Percentiles rank a stretch among this genome's conserved stretches.
phyloP scores from a whole-genome alignment of 1,140 invertebrate genomes.

The Tetramorium simillimum region DNA sequence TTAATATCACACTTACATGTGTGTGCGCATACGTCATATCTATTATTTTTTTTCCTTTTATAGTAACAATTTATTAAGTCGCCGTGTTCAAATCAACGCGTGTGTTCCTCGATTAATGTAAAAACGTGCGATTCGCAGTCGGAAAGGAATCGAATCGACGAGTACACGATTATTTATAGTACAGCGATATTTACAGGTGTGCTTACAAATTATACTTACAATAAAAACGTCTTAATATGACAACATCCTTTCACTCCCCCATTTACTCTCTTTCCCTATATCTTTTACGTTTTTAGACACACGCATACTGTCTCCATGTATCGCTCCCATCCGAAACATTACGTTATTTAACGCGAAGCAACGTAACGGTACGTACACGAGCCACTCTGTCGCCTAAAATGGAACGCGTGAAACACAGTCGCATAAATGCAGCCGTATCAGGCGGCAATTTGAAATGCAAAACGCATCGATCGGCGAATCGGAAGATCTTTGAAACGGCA shows the following conservation, averaged over 20 bases:
- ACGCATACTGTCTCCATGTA: not conserved
- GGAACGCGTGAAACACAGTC: not conserved
- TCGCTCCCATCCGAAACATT: conserved; percentile 44
- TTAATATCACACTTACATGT: conserved; percentile 46
- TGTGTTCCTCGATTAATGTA: conserved; percentile 34
- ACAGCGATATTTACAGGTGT: conserved; percentile 71
- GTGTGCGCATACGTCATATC: not conserved
- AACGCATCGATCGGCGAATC: not conserved
- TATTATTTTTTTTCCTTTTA: conserved; percentile 2
- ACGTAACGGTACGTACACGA: conserved; percentile 3
- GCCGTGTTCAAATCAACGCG: conserved; percentile 31
- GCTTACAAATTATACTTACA: conserved; percentile 68
- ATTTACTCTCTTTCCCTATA: not conserved
- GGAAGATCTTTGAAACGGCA: not conserved
- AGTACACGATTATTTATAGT: conserved; percentile 67
- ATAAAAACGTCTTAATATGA: conserved; percentile 52
- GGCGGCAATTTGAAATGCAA: conserved; percentile 13
- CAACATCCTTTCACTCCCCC: not conserved
- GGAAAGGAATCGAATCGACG: conserved; percentile 62
- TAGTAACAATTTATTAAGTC: conserved; percentile 49
- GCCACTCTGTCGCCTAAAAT: conserved; percentile 35
- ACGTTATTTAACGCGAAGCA: conserved; percentile 50
- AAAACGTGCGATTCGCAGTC: conserved; percentile 60
- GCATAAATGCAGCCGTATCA: not conserved
- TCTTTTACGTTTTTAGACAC: not conserved